Base-by-base conservation (phyloP, 2,797 vertebrate genomes). In the Pagetopsis macropterus region DNA sequence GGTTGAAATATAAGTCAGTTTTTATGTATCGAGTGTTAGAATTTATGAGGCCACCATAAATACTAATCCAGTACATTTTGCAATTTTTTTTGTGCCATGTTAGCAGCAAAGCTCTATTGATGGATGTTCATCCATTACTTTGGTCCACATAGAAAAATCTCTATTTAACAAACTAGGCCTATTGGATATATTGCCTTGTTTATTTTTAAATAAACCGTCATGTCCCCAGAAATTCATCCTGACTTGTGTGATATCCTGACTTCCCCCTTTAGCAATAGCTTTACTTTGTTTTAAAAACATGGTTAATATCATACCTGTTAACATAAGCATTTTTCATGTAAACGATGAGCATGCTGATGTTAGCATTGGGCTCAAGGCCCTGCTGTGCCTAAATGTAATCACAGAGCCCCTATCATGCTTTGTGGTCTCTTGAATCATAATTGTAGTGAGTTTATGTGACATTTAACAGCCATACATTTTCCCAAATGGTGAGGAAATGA, bases 1-100 rank as follows among this genome's bases (percentile, higher is more conserved):
- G 61, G 54, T 84, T 80, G 74, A 85, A 82, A 37, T 48, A 65
- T 33, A 45, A 64, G 54, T 78, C 65, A 14, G 14, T 55, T 81
- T 81, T 63, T n/a, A 56, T 61, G 15, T 72, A 49, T 46, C 61
- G 23, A 63, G 57, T 9, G 21, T 13, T 51, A 50, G 40, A 68
- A 15, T 71, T 60, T 79, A 66, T 64, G 7, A 72, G 48, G 45
- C 55, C 27, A 40, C 46, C 63, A 41, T 59, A 69, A 80, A 76
- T 56, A 59, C 21, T 55, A 55, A 78, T 59, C 37, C 37, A 48
- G 15, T 40, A 54, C 12, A 54, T 43, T 75, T 70, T 64, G 4
- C 60, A 23, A 79, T 23, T 7, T 46, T 4, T 50, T 19, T 60
- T 31, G 27, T n/a, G 5, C 45, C 21, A 19, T 37, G 5, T 60